These are phyloP conservation scores for Oreochromis aureus DNA, from an alignment of 2,113 vertebrate genomes.

Conservation along the genomic window DNA sequence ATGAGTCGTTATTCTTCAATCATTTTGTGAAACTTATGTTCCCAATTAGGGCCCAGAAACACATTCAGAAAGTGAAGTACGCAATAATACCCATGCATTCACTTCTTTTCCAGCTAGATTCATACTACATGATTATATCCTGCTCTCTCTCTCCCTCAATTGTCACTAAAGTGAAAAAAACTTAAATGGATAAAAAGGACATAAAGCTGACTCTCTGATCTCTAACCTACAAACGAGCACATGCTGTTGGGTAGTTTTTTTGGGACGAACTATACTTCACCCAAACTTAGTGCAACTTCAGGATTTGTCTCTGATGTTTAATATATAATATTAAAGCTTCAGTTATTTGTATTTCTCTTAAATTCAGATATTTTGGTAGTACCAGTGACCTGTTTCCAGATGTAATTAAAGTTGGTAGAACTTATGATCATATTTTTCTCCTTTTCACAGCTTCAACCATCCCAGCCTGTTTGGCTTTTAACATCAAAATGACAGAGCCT, in stretches of 20 bases:
- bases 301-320: background rate
- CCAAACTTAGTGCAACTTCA: background rate
- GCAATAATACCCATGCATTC: background rate
- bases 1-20: background rate
- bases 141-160: background rate
- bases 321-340: background rate
- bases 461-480: constrained; percentile 32
- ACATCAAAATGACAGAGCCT: constrained; percentile 14
- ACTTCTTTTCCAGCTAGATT: background rate
- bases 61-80: background rate
- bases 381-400: background rate
- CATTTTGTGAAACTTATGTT: background rate
- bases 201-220: background rate
- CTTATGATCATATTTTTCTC: background rate
- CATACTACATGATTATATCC: background rate
- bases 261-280: background rate
- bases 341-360: background rate
- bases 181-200: rapidly evolving
- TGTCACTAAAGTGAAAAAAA: background rate
- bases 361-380: background rate
- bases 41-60: background rate
- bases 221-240: background rate
- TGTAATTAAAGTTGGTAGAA: background rate
- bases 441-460: constrained; percentile 2
- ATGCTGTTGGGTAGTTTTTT: background rate